These are phyloP conservation scores for Lasioglossum lativentre DNA, from an alignment of 2,888 invertebrate species.

Conservation along the genomic window DNA sequence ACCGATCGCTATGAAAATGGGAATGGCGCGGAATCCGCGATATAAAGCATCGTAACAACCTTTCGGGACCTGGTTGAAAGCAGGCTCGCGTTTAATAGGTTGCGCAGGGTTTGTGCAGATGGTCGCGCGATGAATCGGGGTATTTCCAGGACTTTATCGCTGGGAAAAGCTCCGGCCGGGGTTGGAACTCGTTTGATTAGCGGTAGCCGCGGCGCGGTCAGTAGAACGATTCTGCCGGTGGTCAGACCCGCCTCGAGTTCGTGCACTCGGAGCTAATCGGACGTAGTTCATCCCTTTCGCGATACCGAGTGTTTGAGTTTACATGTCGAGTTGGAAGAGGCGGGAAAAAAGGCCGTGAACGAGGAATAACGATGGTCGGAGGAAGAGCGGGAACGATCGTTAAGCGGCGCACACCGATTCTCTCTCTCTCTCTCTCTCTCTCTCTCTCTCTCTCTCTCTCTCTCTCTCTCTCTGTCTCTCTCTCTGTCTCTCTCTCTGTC, in stretches of 20 bases:
- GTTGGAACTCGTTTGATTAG: slow-evolving; percentile 59
- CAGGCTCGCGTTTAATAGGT: not conserved
- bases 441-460: not conserved
- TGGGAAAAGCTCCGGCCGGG: slow-evolving; percentile 31
- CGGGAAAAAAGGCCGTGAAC: not conserved
- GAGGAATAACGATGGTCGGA: slow-evolving; percentile 2
- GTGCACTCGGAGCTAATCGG: slow-evolving; percentile 53
- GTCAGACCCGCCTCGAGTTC: slow-evolving; percentile 65
- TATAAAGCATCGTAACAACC: not conserved
- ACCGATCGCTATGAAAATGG: not conserved
- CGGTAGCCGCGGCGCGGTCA: slow-evolving; percentile 57
- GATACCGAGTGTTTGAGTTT: slow-evolving; percentile 33
- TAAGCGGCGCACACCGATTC: slow-evolving; percentile 17
- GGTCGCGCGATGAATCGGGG: slow-evolving; percentile 29
- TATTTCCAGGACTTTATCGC: slow-evolving; percentile 54
- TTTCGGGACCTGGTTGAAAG: not conserved
- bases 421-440: not conserved
- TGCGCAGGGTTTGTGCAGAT: not conserved
- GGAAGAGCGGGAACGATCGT: slow-evolving; percentile 3
- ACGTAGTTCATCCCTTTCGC: slow-evolving; percentile 30
- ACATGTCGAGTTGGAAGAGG: slow-evolving; percentile 19
- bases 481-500: too few species aligned
- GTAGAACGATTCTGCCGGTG: slow-evolving; percentile 74
- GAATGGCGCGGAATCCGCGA: not conserved
- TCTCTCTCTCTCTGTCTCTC: not conserved